Conservation (phyloP, 1,140 invertebrate genomes). For the Laupala kohalensis region DNA sequence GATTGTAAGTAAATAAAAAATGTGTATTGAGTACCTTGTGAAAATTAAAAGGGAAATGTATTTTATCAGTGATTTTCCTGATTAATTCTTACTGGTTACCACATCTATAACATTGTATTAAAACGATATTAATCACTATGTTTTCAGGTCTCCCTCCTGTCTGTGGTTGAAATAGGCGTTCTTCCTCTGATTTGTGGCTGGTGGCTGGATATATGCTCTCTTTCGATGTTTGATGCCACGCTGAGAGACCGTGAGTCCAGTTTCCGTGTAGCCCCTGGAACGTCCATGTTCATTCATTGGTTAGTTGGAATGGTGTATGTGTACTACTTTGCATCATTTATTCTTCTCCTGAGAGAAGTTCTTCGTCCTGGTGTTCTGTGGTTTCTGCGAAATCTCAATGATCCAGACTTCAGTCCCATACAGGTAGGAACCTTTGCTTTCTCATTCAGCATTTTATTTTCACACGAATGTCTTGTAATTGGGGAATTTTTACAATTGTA, state of each 20-base stretch:
- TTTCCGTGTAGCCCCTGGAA: constrained; percentile 77
- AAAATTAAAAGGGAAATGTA: background rate
- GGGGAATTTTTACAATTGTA: too few relatives aligned
- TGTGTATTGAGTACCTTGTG: background rate
- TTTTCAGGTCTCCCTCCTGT: constrained; percentile 56
- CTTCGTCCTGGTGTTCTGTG: constrained; percentile 89
- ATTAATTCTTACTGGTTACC: too few relatives aligned
- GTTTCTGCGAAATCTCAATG: constrained; percentile 94
- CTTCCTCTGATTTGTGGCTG: constrained; percentile 94
- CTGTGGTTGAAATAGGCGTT: constrained; percentile 90
- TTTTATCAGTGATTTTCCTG: background rate
- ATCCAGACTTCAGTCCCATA: constrained; percentile 97
- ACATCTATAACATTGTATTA: background rate
- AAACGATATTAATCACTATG: background rate
- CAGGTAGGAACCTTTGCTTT: constrained; percentile 42
- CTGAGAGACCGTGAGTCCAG: constrained; percentile 75
- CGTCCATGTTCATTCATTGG: constrained; percentile 98
- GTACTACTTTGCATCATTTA: constrained; percentile 98
- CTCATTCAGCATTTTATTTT: too few relatives aligned
- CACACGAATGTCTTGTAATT: too few relatives aligned
- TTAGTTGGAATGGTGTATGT: constrained; percentile 98
- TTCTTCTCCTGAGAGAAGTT: constrained; percentile 84
- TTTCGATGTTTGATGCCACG: constrained; percentile 88
- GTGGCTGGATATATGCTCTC: constrained; percentile 97
- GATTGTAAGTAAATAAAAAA: too few relatives aligned